Base-by-base conservation (phyloP, 92 coral and sea anemone species). In the Actinernus sp. region DNA sequence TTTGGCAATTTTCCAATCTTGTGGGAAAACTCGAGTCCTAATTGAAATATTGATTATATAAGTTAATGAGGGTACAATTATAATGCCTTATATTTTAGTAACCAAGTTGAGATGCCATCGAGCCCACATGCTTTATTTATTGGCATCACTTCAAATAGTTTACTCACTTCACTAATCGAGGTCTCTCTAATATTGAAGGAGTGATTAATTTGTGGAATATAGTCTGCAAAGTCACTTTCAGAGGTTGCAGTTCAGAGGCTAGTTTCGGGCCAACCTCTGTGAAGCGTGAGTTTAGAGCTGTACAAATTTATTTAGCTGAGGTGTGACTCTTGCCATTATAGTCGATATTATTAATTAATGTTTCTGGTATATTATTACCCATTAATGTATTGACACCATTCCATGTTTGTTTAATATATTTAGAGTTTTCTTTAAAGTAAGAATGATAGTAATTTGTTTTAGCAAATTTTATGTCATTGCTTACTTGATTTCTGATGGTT, bases 251-350 rank as follows among this genome's bases (percentile, higher is more conserved):
- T 45, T 46, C 11, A 41, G 67, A 76, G 21, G 83, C 83, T 31
- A 65, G 49, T 17, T 29, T 76, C 23, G 66, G 64, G 14, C 83
- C 83, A 75, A 50, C 54, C 28, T 75, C 75, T 34, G 66, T 54
- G 32, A 75, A 75, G 65, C 65, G 74, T 26, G 34, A 36, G 43
- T 75, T 71, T 4, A 71, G 48, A 25, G 40, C 60, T 16, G 41
- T 71, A 3, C 65, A 10, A n/a, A 36, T 58, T 58, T 31, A 46
- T 5, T 37, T 49, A 47, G 73, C 58, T 28, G 60, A 47, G 49
- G 73, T 26, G 21, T 49, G 25, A 10, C 50, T 32, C 33, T 25
- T 65, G 20, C 50, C 39, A 13, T 50, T 31, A 58, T 58, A 58
- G 10, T 34, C 12, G 8, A 65, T 50, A n/a, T 23, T 51, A 50